A percentile compares a stretch with the other conserved stretches of the same genome.
Evolutionary conservation across 30 jellyfish, hydroid and myxozoan genomes (phyloP).

Genomic region (Cassiopea andromeda): DNA sequence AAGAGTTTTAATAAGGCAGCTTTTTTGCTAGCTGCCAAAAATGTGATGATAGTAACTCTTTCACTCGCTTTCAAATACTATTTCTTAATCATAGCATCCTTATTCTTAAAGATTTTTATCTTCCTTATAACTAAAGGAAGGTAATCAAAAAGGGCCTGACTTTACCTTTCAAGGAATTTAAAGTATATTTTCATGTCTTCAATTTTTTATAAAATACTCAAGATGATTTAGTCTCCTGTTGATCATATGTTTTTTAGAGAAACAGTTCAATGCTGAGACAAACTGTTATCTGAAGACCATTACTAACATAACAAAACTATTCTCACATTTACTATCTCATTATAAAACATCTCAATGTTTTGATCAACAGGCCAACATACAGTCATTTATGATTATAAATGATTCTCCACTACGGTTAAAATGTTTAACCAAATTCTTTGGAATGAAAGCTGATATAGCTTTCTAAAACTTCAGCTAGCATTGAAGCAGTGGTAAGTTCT

Average conservation of each 20-base stretch:
- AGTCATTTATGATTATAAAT: slow-evolving; percentile 43
- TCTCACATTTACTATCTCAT: neutral
- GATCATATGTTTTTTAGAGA: neutral
- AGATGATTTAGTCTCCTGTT: neutral
- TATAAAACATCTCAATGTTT: slow-evolving; percentile 41
- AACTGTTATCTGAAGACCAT: neutral
- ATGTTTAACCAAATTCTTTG: slow-evolving; percentile 52
- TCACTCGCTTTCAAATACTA: too few species aligned
- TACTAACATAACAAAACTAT: neutral
- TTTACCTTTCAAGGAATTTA: too few species aligned
- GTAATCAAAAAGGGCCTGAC: too few species aligned
- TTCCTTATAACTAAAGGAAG: neutral
- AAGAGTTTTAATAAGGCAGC: too few species aligned
- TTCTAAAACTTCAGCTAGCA: slow-evolving; percentile 28
- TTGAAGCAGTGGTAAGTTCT: slow-evolving; percentile 26
- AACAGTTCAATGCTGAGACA: neutral
- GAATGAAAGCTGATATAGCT: slow-evolving; percentile 52
- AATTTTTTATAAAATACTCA: neutral
- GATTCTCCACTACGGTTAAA: slow-evolving; percentile 51
- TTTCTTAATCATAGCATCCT: neutral
- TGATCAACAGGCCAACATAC: slow-evolving; percentile 64
- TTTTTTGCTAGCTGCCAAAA: too few species aligned
- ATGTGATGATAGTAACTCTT: too few species aligned
- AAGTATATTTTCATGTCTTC: too few species aligned
- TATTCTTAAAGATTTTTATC: neutral